A percentile compares a stretch with the other conserved stretches of the same genome.
These are phyloP conservation scores for Microctenopoma lineatum DNA, from an alignment of 2,797 vertebrate species.

Conservation along the genomic window DNA sequence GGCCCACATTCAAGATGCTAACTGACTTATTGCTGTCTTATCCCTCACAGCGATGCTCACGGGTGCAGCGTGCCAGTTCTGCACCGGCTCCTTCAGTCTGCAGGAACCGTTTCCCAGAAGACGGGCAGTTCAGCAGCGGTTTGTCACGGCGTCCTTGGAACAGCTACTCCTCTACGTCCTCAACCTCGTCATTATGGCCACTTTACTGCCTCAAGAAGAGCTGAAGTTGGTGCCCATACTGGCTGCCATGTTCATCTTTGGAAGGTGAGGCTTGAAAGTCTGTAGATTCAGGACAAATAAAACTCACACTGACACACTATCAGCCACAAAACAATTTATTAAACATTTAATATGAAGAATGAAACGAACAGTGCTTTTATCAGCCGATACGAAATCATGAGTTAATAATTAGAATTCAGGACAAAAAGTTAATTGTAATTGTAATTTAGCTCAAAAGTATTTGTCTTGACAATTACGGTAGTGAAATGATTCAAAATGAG, in stretches of 20 bases:
- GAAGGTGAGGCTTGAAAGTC: slow-evolving; percentile 73
- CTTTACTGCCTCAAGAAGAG: slow-evolving; percentile 77
- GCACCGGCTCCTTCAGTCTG: slow-evolving; percentile 70
- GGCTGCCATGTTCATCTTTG: slow-evolving; percentile 77
- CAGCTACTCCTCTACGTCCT: slow-evolving; percentile 80
- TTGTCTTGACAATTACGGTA: too few species aligned
- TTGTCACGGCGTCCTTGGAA: slow-evolving; percentile 75
- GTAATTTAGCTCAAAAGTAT: too few species aligned
- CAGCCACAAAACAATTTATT: background rate
- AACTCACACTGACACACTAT: background rate
- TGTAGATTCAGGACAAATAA: background rate
- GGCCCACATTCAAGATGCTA: slow-evolving; percentile 44
- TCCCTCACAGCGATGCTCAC: slow-evolving; percentile 75
- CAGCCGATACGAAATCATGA: too few species aligned
- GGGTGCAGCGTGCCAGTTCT: slow-evolving; percentile 75
- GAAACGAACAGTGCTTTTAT: too few species aligned
- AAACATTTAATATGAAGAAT: too few species aligned
- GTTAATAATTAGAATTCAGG: too few species aligned
- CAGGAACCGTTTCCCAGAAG: slow-evolving; percentile 58
- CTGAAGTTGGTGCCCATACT: slow-evolving; percentile 81
- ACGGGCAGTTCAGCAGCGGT: slow-evolving; percentile 71
- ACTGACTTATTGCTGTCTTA: slow-evolving; percentile 52
- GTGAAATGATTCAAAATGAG: too few species aligned
- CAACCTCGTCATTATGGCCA: slow-evolving; percentile 78
- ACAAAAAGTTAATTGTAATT: too few species aligned